phyloP scores from a whole-genome alignment of 1,140 invertebrate genomes.

The Colletes latitarsis region DNA sequence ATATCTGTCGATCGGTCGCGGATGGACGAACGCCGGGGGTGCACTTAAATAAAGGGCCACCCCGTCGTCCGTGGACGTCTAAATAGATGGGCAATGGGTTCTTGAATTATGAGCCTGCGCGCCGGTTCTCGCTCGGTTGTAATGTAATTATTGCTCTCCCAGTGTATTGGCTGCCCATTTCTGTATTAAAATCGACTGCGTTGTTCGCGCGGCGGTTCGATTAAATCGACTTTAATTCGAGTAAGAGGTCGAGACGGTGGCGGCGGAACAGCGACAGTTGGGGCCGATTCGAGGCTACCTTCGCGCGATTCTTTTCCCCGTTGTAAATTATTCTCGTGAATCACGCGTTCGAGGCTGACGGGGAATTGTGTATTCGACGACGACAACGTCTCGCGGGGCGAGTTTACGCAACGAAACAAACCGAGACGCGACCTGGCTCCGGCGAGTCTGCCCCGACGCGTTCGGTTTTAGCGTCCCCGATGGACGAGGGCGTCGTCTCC shows the following conservation, averaged over 20 bases:
- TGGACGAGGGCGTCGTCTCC: too few species aligned
- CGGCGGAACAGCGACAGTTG: background rate
- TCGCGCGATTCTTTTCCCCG: background rate
- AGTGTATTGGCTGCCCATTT: conserved; percentile 75
- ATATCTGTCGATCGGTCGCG: conserved; percentile 73
- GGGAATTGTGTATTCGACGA: too few species aligned
- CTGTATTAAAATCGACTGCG: conserved; percentile 75
- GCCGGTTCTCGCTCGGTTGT: conserved; percentile 54
- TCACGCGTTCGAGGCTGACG: too few species aligned
- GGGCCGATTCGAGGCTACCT: background rate
- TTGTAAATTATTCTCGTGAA: conserved; percentile 8
- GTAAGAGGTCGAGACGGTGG: conserved; percentile 62
- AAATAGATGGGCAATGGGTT: conserved; percentile 76
- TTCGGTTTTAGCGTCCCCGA: too few species aligned
- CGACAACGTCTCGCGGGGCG: too few species aligned
- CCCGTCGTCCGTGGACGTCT: conserved; percentile 69
- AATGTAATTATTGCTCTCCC: conserved; percentile 76
- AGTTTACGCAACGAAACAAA: too few species aligned
- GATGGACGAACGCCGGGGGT: conserved; percentile 67
- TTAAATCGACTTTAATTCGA: conserved; percentile 78
- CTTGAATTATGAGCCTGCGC: conserved; percentile 75
- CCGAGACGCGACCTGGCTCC: too few species aligned
- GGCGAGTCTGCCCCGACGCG: too few species aligned
- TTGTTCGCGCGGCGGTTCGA: conserved; percentile 58
- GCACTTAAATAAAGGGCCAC: conserved; percentile 71